Base-by-base conservation (phyloP, 1,140 invertebrate genomes). In the Glossosoma conforme region DNA sequence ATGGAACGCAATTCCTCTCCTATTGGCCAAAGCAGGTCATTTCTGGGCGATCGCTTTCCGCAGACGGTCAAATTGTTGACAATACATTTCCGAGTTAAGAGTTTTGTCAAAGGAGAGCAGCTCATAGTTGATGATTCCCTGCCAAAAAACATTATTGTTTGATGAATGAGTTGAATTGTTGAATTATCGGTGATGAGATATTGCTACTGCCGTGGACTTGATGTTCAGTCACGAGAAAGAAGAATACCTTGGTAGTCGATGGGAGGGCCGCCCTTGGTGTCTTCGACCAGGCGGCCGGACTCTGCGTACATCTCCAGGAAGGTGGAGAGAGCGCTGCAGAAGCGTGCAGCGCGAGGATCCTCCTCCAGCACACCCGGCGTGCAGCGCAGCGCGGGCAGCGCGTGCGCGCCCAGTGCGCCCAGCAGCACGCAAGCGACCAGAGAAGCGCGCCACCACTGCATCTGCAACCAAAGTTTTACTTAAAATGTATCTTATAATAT, bases 221-320 rank as follows among this genome's bases (percentile, higher is more conserved):
- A n/a, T n/a, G n/a, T n/a, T n/a, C n/a, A n/a, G 33, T 36, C 8
- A 36, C 14, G 8, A 10, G 8, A 35, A 11, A 35, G n/a, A 17
- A n/a, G 21, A 22, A 22, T 48, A 58, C 56, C 46, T 54, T 50
- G 51, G 24, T 50, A 43, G 5, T 58, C 56, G 25, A 45, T n/a
- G 22, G 35, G 24, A 13, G 56, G 47, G 15, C 25, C 50, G 18
- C 41, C 40, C 38, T 68, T 68, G 43, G 69, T 66, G 46, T 71
- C 66, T 38, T 70, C 70, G 2, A 67, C 68, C 11, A 67, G 17
- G 11, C 30, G 45, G 19, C 41, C 66, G 0, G 70, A 68, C 47
- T 73, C 72, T 21, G 72, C 68, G 37, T 73, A 73, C 17, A 73
- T 60, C 46, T 74, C 70, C 1, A 74, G 63, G 70, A 73, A 72